Evolutionary conservation across 92 coral and sea anemone species (phyloP), one percentile per base, ranked within the genome.

Genomic region (Epizoanthus fatuus): DNA sequence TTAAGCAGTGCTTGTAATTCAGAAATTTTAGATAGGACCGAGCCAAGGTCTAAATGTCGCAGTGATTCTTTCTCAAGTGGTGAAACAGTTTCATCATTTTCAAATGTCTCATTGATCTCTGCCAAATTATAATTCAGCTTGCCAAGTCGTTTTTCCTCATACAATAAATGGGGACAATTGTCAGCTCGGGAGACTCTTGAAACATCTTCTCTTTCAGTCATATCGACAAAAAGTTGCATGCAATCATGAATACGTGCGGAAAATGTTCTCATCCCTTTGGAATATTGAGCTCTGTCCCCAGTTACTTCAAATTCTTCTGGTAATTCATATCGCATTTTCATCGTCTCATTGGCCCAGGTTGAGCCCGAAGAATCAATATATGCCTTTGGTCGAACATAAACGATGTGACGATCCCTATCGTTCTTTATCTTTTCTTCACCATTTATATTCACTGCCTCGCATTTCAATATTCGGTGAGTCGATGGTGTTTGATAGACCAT

Each of bases 131-230:
- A 8, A 22, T 78, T 17, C 20, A 78, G 17, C 16, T 59, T 62
- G 35, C 20, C 32, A 13, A 39, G 64, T 39, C 64, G 22, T 17
- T 25, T 45, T 58, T 55, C 55, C 66, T 79, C 84, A 63, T 79
- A 79, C 29, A 56, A 29, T 16, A 39, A 37, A 20, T 79, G 72
- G 11, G 72, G 72, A 45, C 74, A 79, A 11, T 20, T 56, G 11
- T 13, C 16, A 29, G 72, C 16, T 17, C 59, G 10, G 19, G 84
- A 62, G 8, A 79, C 84, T 55, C 38, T 80, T 25, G 38, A 20
- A 19, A 80, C 74, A 19, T 80, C 74, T 9, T 63, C 74, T 80
- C 38, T 19, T 42, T 80, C 84, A n/a, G 84, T 63, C 84, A 80
- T 80, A 47, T 63, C 84, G 20, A 79, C 49, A 44, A 79, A 79